These are phyloP conservation scores for Oceanodroma tethys DNA, from an alignment of 2,113 vertebrate genomes.

Conservation along the genomic window DNA sequence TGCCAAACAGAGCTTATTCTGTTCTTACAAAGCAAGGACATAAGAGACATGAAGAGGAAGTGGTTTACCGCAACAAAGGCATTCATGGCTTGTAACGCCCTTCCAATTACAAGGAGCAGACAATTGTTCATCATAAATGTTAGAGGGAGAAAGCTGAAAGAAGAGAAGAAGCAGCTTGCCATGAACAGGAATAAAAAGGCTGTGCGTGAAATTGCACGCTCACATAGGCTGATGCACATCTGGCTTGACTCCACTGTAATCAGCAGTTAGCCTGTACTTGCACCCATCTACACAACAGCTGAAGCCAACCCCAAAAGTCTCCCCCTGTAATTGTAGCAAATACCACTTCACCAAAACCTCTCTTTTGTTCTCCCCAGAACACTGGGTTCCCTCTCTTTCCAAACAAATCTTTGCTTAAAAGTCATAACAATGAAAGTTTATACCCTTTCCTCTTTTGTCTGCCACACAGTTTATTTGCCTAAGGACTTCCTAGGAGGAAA, in stretches of 20 bases:
- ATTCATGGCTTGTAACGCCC: background rate
- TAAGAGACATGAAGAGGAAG: constrained; percentile 3
- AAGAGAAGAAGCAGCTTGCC: background rate
- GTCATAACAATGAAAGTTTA: background rate
- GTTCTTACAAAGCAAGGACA: background rate
- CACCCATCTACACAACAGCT: background rate
- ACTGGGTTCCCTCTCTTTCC: background rate
- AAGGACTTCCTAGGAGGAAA: background rate
- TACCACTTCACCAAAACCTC: background rate
- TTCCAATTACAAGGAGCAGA: constrained; percentile 15
- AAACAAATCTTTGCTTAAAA: background rate
- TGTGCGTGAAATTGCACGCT: background rate
- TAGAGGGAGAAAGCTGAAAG: background rate
- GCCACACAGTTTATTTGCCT: background rate
- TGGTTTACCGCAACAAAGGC: constrained; percentile 4
- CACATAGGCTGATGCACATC: background rate
- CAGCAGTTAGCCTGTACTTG: background rate
- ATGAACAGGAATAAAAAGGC: background rate
- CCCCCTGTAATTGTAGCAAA: constrained; percentile 7
- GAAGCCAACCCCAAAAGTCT: background rate
- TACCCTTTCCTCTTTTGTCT: background rate
- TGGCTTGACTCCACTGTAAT: background rate
- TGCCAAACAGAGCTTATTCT: background rate
- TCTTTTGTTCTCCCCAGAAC: background rate
- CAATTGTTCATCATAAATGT: constrained; percentile 24